Evolutionary conservation across 2,113 vertebrate species (phyloP).

Genomic region (Gopherus flavomarginatus): DNA sequence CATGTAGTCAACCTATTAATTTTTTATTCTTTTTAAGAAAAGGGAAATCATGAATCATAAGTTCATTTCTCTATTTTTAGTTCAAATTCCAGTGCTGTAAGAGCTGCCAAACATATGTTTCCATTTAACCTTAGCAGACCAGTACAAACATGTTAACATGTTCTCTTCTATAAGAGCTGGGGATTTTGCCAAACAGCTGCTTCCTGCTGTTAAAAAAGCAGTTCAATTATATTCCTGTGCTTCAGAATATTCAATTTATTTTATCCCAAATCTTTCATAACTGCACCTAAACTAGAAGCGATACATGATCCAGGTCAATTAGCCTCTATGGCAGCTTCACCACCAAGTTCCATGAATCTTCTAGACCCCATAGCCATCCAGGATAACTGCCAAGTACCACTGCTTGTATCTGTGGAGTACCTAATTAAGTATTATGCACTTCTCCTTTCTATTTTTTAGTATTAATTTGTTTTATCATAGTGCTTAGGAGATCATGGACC

Average conservation of each 20-base stretch:
- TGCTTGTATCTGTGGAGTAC: too few relatives aligned
- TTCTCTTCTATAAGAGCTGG: not conserved
- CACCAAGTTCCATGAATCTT: not conserved
- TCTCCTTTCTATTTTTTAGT: too few relatives aligned
- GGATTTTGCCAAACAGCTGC: conserved; percentile 1
- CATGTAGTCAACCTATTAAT: not conserved
- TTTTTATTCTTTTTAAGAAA: not conserved
- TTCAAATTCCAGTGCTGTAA: not conserved
- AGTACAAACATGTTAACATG: not conserved
- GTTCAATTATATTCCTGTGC: too few relatives aligned
- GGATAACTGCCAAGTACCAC: not conserved
- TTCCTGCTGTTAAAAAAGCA: not conserved
- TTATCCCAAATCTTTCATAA: not conserved
- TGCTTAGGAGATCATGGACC: too few relatives aligned
- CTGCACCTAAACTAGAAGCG: not conserved
- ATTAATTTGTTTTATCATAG: too few relatives aligned
- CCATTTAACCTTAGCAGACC: not conserved
- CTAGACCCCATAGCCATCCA: not conserved
- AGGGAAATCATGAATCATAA: not conserved
- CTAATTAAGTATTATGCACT: too few relatives aligned
- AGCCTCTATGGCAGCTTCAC: not conserved
- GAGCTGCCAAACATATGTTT: conserved; percentile 24
- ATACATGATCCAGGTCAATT: not conserved
- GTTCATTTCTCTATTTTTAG: conserved; percentile 7
- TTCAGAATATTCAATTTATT: not conserved